phyloP scores from a whole-genome alignment of 2,797 vertebrate species.

The Acipenser oxyrinchus region DNA sequence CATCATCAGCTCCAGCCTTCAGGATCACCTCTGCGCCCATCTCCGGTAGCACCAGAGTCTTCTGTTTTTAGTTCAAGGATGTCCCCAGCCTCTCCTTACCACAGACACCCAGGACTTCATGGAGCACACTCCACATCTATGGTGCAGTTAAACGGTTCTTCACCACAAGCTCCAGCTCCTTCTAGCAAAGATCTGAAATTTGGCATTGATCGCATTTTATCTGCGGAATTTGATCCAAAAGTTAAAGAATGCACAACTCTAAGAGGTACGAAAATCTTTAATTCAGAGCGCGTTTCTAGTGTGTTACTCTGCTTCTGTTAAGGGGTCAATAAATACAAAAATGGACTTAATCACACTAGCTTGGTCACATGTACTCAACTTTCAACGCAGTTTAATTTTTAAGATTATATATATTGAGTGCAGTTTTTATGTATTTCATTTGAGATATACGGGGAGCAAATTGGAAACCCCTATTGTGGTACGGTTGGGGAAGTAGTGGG shows the following conservation, averaged over 20 bases:
- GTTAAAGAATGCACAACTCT: slow-evolving; percentile 80
- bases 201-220: slow-evolving; percentile 94
- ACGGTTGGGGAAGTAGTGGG: no score
- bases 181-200: slow-evolving; percentile 97
- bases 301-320: no score
- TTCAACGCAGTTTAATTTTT: no score
- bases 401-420: no score
- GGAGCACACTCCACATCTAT: slow-evolving; percentile 54
- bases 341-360: no score
- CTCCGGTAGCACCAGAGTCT: slow-evolving; percentile 74
- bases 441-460: no score
- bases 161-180: slow-evolving; percentile 64
- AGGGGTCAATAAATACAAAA: no score
- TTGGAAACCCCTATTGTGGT: no score
- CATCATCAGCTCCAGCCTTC: slow-evolving; percentile 61
- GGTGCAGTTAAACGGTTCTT: slow-evolving; percentile 46
- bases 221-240: slow-evolving; percentile 90
- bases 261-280: slow-evolving; percentile 67
- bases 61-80: slow-evolving; percentile 68
- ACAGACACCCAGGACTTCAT: slow-evolving; percentile 65
- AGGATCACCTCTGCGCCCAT: slow-evolving; percentile 79
- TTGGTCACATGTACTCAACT: no score
- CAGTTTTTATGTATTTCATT: no score
- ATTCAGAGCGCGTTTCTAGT: no score
- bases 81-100: slow-evolving; percentile 72